Conservation (phyloP, 1,140 invertebrate genomes). For the Periplaneta americana region DNA sequence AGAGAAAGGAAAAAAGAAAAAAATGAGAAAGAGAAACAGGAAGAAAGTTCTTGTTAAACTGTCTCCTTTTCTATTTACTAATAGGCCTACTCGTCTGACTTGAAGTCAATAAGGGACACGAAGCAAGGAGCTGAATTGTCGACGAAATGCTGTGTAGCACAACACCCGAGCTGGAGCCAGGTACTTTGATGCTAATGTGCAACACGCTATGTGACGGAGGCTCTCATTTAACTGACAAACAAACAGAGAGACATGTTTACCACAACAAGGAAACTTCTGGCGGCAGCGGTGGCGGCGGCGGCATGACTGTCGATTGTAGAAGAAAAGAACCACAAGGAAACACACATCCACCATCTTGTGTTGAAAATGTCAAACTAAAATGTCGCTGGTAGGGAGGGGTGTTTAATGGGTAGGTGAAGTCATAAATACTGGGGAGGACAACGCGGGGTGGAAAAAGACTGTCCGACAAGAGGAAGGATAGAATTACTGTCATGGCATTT, state of each 20-base stretch:
- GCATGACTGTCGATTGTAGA: neutral
- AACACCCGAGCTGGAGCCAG: neutral
- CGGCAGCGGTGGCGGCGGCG: neutral
- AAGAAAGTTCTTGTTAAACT: too few relatives aligned
- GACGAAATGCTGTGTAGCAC: too few relatives aligned
- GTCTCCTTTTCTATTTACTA: too few relatives aligned
- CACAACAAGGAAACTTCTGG: neutral
- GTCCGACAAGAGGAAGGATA: neutral
- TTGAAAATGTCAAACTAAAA: neutral
- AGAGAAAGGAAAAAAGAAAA: too few relatives aligned
- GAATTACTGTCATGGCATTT: neutral
- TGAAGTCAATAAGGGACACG: too few relatives aligned
- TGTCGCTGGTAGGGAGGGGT: neutral
- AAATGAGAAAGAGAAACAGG: too few relatives aligned
- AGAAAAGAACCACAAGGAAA: neutral
- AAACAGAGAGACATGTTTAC: neutral
- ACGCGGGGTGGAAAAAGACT: neutral
- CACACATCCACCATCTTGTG: neutral
- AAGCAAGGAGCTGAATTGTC: too few relatives aligned
- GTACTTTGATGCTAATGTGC: neutral
- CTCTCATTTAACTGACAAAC: neutral
- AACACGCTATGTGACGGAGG: neutral
- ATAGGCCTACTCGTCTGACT: too few relatives aligned
- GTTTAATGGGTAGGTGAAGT: neutral
- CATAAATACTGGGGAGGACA: neutral